These are phyloP conservation scores for Callospermophilus lateralis DNA, from an alignment of 2,113 vertebrate genomes.

Conservation along the genomic window DNA sequence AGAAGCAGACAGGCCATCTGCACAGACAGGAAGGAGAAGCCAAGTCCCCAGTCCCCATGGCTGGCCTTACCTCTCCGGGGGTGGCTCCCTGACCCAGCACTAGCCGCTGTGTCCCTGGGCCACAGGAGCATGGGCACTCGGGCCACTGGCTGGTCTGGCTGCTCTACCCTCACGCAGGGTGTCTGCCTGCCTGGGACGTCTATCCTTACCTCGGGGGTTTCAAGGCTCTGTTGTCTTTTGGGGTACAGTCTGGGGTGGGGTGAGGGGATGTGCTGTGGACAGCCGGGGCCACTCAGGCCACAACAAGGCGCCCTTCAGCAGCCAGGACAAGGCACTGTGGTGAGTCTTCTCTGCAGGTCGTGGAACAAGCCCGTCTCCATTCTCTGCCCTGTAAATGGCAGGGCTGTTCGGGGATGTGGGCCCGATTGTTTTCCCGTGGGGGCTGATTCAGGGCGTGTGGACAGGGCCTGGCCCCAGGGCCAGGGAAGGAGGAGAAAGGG, in stretches of 20 bases:
- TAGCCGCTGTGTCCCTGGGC: not conserved
- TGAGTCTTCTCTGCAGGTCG: conserved; percentile 11
- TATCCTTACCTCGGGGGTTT: not conserved
- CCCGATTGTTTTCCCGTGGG: conserved; percentile 33
- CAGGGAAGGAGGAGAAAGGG: not conserved
- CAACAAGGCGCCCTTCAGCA: conserved; percentile 73
- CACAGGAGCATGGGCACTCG: fast-evolving
- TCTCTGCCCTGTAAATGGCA: conserved; percentile 65
- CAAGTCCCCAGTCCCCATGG: not conserved
- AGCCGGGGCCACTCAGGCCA: not conserved
- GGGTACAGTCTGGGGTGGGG: not conserved
- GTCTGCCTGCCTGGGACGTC: not conserved
- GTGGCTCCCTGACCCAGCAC: too few species aligned
- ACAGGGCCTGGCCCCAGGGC: not conserved
- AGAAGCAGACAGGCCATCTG: not conserved
- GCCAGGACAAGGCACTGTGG: conserved; percentile 22
- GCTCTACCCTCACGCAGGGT: fast-evolving
- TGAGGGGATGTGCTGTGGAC: not conserved
- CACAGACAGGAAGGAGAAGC: not conserved
- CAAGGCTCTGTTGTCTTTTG: not conserved
- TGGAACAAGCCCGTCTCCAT: conserved; percentile 67
- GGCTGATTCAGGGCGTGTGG: not conserved
- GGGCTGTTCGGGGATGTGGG: conserved; percentile 63
- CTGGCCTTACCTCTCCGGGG: not conserved
- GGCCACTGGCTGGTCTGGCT: fast-evolving